These are phyloP conservation scores for Nerophis lumbriciformis DNA, from an alignment of 2,113 vertebrate genomes.

Conservation along the genomic window DNA sequence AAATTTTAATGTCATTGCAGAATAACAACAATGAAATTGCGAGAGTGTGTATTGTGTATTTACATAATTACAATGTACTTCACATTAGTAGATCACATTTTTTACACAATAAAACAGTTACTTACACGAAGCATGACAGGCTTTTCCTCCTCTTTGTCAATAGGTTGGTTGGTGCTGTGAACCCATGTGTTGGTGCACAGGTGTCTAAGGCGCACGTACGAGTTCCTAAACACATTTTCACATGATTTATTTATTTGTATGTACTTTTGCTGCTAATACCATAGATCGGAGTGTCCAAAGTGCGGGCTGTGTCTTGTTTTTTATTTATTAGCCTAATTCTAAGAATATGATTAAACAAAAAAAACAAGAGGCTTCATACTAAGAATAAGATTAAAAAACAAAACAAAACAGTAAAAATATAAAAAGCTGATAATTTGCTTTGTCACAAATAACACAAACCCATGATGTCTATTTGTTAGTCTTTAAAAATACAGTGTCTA, in stretches of 20 bases:
- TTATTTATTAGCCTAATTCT: no score
- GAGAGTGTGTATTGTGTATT: neutral
- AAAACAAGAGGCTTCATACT: no score
- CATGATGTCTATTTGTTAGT: neutral
- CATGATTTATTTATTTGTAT: neutral
- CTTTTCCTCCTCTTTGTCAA: conserved; percentile 98
- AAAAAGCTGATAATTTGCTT: neutral
- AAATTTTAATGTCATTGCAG: no score
- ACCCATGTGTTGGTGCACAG: conserved; percentile 99
- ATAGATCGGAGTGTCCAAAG: neutral
- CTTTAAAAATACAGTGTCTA: no score
- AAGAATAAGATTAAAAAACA: no score
- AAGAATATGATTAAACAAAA: no score
- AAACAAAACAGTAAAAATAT: no score
- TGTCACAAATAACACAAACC: neutral
- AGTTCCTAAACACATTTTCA: conserved; percentile 77
- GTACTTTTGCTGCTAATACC: neutral
- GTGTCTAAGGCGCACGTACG: conserved; percentile 92
- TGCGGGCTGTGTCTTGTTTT: no score
- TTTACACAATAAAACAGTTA: neutral
- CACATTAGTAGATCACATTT: neutral
- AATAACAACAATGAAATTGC: no score
- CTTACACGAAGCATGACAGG: conserved; percentile 94
- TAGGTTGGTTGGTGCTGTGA: conserved; percentile 97
- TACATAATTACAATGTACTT: neutral